Evolutionary conservation across 2,888 invertebrate genomes (phyloP).

Genomic region (Pogonocherus hispidulus): DNA sequence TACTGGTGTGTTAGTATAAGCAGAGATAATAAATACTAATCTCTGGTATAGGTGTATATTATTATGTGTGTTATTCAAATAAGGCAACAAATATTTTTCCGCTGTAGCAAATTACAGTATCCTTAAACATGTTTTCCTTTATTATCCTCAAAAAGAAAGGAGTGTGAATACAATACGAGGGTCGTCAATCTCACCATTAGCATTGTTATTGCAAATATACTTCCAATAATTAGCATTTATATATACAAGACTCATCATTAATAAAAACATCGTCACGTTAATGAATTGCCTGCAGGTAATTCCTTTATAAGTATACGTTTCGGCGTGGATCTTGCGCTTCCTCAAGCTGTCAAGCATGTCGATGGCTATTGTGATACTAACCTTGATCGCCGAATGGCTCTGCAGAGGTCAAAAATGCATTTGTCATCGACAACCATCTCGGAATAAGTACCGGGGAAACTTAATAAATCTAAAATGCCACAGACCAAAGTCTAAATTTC

Average conservation of each 20-base stretch:
- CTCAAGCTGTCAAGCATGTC: conserved; percentile 15
- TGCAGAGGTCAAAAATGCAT: not conserved
- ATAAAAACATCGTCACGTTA: conserved; percentile 9
- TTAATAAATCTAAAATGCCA: too few relatives aligned
- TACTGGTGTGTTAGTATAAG: too few relatives aligned
- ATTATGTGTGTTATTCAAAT: too few relatives aligned
- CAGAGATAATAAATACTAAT: too few relatives aligned
- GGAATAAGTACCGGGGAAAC: not conserved
- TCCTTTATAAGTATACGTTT: conserved; percentile 18
- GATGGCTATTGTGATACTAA: conserved; percentile 5
- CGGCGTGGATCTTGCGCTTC: conserved; percentile 7
- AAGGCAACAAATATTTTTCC: too few relatives aligned
- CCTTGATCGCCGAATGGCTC: conserved; percentile 5
- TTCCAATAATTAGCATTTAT: conserved; percentile 14
- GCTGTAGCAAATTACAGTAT: too few relatives aligned
- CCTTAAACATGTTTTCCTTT: too few relatives aligned
- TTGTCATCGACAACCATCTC: not conserved
- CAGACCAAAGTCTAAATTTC: too few relatives aligned
- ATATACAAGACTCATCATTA: conserved; percentile 5
- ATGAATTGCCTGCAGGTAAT: conserved; percentile 13
- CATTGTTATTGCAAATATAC: conserved; percentile 5
- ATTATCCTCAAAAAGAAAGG: too few relatives aligned
- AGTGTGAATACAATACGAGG: not conserved
- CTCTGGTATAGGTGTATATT: too few relatives aligned
- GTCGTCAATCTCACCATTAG: not conserved